A percentile compares a stretch with the other conserved stretches of the same genome.
phyloP scores from a whole-genome alignment of 2,888 invertebrate genomes.

The Lagria hirta region DNA sequence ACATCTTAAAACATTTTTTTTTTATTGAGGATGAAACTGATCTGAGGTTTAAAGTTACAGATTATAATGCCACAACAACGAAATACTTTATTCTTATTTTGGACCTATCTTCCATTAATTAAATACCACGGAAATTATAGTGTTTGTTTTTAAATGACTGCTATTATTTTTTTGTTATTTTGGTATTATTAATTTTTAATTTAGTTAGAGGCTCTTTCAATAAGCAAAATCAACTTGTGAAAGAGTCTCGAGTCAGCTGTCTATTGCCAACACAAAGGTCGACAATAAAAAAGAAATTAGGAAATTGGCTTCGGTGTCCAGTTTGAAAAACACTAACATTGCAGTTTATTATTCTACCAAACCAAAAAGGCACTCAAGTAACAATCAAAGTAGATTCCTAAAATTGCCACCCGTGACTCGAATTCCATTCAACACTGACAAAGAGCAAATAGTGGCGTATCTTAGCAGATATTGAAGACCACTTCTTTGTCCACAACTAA shows the following conservation, averaged over 20 bases:
- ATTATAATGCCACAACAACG: too few species aligned
- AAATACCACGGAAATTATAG: too few species aligned
- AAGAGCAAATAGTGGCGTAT: conserved; percentile 45
- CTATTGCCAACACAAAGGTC: conserved; percentile 26
- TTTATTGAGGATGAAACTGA: too few species aligned
- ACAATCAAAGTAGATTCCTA: conserved; percentile 19
- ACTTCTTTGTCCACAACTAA: conserved; percentile 32
- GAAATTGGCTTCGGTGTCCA: conserved; percentile 48
- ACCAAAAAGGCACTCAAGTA: conserved; percentile 22
- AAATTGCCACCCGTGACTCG: conserved; percentile 34
- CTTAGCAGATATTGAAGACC: conserved; percentile 44
- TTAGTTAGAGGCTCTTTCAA: conserved; percentile 3
- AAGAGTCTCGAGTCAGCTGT: conserved; percentile 14
- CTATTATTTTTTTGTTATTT: too few species aligned
- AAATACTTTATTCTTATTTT: too few species aligned
- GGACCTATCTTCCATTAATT: too few species aligned
- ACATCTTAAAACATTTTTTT: too few species aligned
- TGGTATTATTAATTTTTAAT: too few species aligned
- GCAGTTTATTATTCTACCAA: conserved; percentile 15
- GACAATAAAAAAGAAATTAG: conserved; percentile 47
- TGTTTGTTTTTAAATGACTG: too few species aligned
- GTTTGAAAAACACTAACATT: conserved; percentile 34
- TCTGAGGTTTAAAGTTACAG: too few species aligned
- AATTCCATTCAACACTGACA: conserved; percentile 37
- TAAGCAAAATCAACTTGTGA: conserved; percentile 4